Evolutionary conservation across 2,888 invertebrate species (phyloP).

Genomic region (Branchipolynoe longqiensis): DNA sequence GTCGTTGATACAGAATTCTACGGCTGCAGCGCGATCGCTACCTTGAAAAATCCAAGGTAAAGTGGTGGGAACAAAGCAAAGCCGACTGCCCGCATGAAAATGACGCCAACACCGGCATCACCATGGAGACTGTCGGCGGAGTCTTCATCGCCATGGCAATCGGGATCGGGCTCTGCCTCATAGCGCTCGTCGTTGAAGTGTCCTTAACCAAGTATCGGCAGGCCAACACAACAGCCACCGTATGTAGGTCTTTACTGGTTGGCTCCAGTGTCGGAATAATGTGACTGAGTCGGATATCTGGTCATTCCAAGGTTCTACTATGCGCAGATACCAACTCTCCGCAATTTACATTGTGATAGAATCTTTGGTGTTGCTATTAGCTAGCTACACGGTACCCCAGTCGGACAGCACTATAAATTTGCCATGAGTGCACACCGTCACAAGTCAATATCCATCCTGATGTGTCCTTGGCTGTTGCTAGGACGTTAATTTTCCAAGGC

Average conservation of each 20-base stretch:
- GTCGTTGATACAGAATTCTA: conserved; percentile 67
- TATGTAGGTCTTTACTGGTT: not conserved
- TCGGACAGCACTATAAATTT: too few relatives aligned
- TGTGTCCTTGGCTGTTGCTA: too few relatives aligned
- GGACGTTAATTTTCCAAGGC: too few relatives aligned
- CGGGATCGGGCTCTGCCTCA: conserved; percentile 68
- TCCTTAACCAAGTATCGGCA: conserved; percentile 41
- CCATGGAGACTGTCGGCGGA: conserved; percentile 69
- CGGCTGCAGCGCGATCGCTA: conserved; percentile 69
- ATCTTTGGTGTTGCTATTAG: too few relatives aligned
- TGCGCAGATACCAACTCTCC: too few relatives aligned
- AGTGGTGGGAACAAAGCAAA: conserved; percentile 69
- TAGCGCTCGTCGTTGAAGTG: conserved; percentile 58
- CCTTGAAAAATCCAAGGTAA: conserved; percentile 68
- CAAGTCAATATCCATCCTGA: too few relatives aligned
- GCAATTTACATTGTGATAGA: too few relatives aligned
- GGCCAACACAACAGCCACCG: not conserved
- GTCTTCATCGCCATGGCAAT: conserved; percentile 69
- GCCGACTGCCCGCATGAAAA: conserved; percentile 66
- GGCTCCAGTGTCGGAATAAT: not conserved
- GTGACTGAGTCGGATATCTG: too few relatives aligned
- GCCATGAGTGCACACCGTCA: too few relatives aligned
- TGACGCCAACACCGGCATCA: conserved; percentile 56
- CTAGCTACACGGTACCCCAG: too few relatives aligned
- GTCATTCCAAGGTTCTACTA: too few relatives aligned